Evolutionary conservation across 1,140 invertebrate species (phyloP).

Genomic region (Pararge aegeria): DNA sequence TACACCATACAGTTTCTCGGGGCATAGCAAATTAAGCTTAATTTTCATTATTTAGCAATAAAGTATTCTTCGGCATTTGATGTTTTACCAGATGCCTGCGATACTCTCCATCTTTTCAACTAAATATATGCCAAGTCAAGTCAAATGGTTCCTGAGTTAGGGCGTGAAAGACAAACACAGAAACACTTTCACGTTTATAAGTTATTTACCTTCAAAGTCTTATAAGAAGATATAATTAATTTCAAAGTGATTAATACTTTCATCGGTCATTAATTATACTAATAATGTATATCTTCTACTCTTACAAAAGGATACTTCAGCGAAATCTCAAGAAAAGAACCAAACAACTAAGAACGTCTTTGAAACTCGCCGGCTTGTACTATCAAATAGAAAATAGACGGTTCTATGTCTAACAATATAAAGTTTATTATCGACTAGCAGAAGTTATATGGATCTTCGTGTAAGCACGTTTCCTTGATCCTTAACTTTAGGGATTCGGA

Average conservation of each 20-base stretch:
- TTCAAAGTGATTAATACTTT: not conserved
- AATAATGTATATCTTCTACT: slow-evolving; percentile 14
- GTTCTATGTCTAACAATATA: not conserved
- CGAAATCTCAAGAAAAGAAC: slow-evolving; percentile 21
- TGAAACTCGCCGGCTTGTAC: slow-evolving; percentile 10
- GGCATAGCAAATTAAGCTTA: no score
- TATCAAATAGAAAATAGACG: not conserved
- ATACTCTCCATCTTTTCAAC: no score
- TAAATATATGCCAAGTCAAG: no score
- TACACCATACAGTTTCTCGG: no score
- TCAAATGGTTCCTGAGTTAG: no score
- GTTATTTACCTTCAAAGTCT: no score
- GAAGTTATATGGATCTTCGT: slow-evolving; percentile 2
- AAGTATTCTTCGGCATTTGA: no score
- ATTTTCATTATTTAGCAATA: no score
- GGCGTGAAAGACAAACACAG: no score
- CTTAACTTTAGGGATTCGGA: slow-evolving; percentile 24
- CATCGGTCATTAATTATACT: slow-evolving; percentile 11
- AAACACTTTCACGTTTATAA: no score
- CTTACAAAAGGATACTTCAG: slow-evolving; percentile 13
- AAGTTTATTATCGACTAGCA: not conserved
- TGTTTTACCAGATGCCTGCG: no score
- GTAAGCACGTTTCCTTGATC: slow-evolving; percentile 26
- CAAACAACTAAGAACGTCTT: slow-evolving; percentile 20
- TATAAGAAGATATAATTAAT: no score